Conservation (phyloP, 2,797 vertebrate species). For the Loriculus beryllinus region DNA sequence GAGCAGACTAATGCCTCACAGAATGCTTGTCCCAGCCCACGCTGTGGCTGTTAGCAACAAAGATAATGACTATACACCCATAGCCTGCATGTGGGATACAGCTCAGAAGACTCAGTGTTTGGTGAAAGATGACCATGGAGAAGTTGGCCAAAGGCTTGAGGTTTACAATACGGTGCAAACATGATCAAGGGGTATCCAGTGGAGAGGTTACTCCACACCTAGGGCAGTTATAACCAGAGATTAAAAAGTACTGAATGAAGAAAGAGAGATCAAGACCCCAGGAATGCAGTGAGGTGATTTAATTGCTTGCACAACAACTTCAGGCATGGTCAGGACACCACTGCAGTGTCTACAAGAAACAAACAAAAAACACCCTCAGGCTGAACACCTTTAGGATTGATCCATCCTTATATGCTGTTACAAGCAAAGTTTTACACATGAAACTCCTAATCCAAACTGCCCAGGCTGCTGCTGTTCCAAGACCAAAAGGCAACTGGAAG, state of each 20-base stretch:
- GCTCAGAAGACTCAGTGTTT: neutral
- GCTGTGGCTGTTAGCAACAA: neutral
- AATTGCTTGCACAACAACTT: neutral
- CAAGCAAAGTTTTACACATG: neutral
- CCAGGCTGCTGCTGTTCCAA: neutral
- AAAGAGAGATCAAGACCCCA: neutral
- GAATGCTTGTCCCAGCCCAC: neutral
- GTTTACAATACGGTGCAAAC: neutral
- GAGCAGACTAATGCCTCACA: neutral
- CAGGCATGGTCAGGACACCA: neutral
- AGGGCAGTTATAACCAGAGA: neutral
- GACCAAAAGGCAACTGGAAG: neutral
- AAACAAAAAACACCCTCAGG: neutral
- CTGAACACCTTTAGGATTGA: neutral
- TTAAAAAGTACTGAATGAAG: neutral
- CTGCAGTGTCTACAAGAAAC: neutral
- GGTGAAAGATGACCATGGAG: neutral
- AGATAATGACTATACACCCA: neutral
- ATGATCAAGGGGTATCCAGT: neutral
- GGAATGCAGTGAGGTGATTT: neutral
- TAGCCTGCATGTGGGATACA: neutral
- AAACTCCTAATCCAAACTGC: neutral
- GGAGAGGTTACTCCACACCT: neutral
- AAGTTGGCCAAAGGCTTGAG: neutral
- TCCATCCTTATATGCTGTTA: neutral